Evolutionary conservation across 2,113 vertebrate species (phyloP), one percentile per base, ranked within the genome.

Genomic region (Agapornis roseicollis): DNA sequence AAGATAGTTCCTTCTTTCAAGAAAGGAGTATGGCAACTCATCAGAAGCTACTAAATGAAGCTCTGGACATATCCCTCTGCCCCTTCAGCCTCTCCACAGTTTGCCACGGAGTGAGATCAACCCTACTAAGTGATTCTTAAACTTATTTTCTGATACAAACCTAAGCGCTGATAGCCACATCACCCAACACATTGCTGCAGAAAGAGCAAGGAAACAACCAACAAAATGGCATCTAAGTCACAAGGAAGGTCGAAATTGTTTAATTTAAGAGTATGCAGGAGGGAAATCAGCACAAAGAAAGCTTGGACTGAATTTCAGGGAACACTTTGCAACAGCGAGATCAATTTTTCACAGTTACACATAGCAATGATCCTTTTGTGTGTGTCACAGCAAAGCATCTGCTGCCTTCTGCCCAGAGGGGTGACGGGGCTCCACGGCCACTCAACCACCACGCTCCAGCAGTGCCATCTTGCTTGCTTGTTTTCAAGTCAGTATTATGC

Each of bases 381-480:
- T 16, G 8, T 37, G 24, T 31, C 16, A 5, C 50, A 11, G 50
- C 11, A 17, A 46, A 58, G 35, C 17, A n/a, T 7, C 24, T 64
- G 22, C 64, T 42, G 28, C 23, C 42, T n/a, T 39, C 58, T n/a
- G 6, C 7, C 41, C 8, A 8, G 52, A 17, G 13, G 9, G 50
- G 16, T 10, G n/a, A 66, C 2, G 25, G 27, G 27, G 17, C 22
- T 31, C 44, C 10, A 13, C 0, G 6, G 72, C 46, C 52, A 4
- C n/a, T 24, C 13, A 3, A 41, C 3, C 17, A 53, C 9, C n/a
- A 27, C 0, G 3, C 50, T 3, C 39, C 33, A 58, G 18, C 37
- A 44, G 9, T 52, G 56, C 64, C 37, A 22, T n/a, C 70, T 44
- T 39, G 42, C 24, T 58, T 29, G 35, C 71, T 50, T 25, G 9